These are phyloP conservation scores for Grantiella picta DNA, from an alignment of 2,113 vertebrate species.

Conservation along the genomic window DNA sequence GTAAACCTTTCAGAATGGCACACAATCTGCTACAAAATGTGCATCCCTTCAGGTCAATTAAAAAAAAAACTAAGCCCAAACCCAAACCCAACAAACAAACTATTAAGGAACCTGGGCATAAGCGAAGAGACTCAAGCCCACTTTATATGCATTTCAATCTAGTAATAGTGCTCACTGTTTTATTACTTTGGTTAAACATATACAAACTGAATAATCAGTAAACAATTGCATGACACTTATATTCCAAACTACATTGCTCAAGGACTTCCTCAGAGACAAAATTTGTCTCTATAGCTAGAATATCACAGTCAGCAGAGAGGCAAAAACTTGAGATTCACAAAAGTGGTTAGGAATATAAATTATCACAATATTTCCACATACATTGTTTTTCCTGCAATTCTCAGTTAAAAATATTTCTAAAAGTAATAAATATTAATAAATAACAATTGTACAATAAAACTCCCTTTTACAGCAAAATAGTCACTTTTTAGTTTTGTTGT, in stretches of 20 bases:
- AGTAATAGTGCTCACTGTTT: not conserved
- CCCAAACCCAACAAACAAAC: not conserved
- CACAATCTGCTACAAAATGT: not conserved
- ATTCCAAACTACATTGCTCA: constrained; percentile 32
- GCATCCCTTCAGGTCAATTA: not conserved
- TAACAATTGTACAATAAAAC: constrained; percentile 22
- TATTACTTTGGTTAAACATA: constrained; percentile 29
- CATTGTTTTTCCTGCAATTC: constrained; percentile 32
- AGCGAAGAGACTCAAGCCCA: not conserved
- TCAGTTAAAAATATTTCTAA: constrained; percentile 48
- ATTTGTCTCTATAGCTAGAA: not conserved
- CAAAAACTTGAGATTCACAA: constrained; percentile 24
- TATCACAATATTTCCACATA: constrained; percentile 45
- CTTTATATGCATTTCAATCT: not conserved
- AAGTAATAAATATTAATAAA: constrained; percentile 64
- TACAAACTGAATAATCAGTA: constrained; percentile 32
- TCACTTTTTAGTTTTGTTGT: not conserved
- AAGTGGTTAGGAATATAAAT: constrained; percentile 49
- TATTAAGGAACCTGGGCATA: not conserved
- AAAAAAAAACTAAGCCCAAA: not conserved
- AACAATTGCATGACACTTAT: constrained; percentile 9
- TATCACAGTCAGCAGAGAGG: not conserved
- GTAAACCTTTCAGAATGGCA: not conserved
- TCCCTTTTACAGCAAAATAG: constrained; percentile 42
- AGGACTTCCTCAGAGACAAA: not conserved